Evolutionary conservation across 2,113 vertebrate species (phyloP), one percentile per base, ranked within the genome.

Genomic region (Andinoacara biseriatus): DNA sequence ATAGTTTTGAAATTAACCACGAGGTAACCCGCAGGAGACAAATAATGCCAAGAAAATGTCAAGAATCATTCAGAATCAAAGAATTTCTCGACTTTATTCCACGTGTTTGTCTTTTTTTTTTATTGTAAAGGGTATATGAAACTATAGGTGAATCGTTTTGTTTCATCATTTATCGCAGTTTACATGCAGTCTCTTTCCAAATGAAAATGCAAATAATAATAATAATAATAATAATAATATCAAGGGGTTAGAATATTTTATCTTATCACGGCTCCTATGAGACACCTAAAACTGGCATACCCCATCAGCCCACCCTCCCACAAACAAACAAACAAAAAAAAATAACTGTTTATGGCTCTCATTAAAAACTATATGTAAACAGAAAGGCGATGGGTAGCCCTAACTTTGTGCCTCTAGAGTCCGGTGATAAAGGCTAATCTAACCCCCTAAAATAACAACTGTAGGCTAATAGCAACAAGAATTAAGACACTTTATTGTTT

Each of bases 61-160:
- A 85, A 57, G 22, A 91, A 83, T 78, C 31, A 84, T 85, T 81
- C 61, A 82, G 74, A 94, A 91, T 87, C 31, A 95, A 93, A 95
- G 78, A 93, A 93, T 77, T 88, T 78, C 65, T 92, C 84, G 11
- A 59, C 20, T 81, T 87, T 81, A 89, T 80, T 93, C 72, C 87
- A 92, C 89, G 87, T 80, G 85, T 91, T 91, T 93, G 63, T 91
- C 89, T 85, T 52, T 52, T 52, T 91, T 76, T 92, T 96, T 96
- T 96, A 96, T 96, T 96, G 94, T 93, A 95, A 96, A 96, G 91
- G 89, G 84, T 95, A 96, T 95, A 96, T 94, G 95, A 96, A 96
- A 96, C 94, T 95, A 95, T 96, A 95, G 80, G 85, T 93, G 90
- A 93, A 83, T 94, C 79, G 91, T 87, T 93, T 93, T 85, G 92